phyloP scores from a whole-genome alignment of 2,888 invertebrate species.

The Cheilosia variabilis region DNA sequence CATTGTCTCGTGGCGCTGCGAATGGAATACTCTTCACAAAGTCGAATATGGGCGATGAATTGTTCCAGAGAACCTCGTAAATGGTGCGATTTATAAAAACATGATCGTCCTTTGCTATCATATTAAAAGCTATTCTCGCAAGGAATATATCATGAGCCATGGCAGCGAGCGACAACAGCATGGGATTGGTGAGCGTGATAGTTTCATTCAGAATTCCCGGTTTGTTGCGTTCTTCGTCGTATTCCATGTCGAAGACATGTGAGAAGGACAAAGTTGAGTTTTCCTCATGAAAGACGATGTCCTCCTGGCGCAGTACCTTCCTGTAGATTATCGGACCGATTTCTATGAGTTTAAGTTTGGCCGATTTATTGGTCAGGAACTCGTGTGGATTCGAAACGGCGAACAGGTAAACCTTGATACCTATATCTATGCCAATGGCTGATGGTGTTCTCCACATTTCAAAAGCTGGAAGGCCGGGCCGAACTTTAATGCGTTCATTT shows the following conservation, averaged over 20 bases:
- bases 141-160: constrained; percentile 50
- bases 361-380: constrained; percentile 86
- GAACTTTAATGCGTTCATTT: constrained; percentile 61
- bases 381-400: constrained; percentile 90
- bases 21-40: constrained; percentile 84
- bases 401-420: constrained; percentile 88
- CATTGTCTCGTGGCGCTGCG: constrained; percentile 83
- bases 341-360: constrained; percentile 87
- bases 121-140: constrained; percentile 48
- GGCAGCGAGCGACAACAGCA: constrained; percentile 62
- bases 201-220: constrained; percentile 85
- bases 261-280: constrained; percentile 84
- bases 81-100: constrained; percentile 85
- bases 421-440: constrained; percentile 85
- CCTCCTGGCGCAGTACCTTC: constrained; percentile 45
- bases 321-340: constrained; percentile 86
- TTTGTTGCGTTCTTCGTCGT: constrained; percentile 85
- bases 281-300: constrained; percentile 67
- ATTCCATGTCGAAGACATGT: constrained; percentile 79
- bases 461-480: constrained; percentile 54
- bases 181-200: constrained; percentile 80
- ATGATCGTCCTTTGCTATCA: constrained; percentile 51
- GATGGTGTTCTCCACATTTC: constrained; percentile 85
- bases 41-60: constrained; percentile 86
- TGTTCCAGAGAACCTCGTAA: constrained; percentile 87